Percentiles rank a stretch among this genome's conserved stretches.
These are phyloP conservation scores for Poicephalus meyeri DNA, from an alignment of 2,113 vertebrate species.

Conservation along the genomic window DNA sequence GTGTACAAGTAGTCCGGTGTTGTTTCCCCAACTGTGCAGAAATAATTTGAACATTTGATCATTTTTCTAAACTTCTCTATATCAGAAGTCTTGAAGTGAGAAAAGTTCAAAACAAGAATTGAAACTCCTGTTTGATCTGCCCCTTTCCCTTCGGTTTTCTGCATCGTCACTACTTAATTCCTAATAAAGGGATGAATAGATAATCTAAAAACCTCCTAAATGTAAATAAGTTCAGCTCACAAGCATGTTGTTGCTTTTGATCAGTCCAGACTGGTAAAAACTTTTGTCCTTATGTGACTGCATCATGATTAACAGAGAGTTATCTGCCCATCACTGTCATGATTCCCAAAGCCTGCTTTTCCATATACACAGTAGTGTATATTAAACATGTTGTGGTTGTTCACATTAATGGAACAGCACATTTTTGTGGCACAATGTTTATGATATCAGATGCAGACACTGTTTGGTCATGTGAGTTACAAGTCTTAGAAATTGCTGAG, in stretches of 20 bases:
- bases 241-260: not conserved
- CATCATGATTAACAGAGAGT: not conserved
- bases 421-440: not conserved
- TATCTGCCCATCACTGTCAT: not conserved
- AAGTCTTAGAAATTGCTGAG: not conserved
- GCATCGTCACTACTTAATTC: not conserved
- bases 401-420: not conserved
- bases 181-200: not conserved
- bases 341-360: not conserved
- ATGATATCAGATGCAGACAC: not conserved
- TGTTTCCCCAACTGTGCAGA: not conserved
- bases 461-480: not conserved
- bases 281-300: not conserved
- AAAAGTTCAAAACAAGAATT: not conserved
- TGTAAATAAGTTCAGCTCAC: not conserved
- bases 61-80: not conserved
- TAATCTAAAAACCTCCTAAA: not conserved
- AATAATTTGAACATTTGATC: not conserved
- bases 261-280: not conserved
- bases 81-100: not conserved
- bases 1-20: conserved; percentile 29
- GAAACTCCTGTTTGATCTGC: not conserved
- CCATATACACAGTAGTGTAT: not conserved
- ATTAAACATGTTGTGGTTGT: not conserved
- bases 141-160: not conserved